Evolutionary conservation across 2,113 vertebrate genomes (phyloP).

Genomic region (Chaenocephalus aceratus): DNA sequence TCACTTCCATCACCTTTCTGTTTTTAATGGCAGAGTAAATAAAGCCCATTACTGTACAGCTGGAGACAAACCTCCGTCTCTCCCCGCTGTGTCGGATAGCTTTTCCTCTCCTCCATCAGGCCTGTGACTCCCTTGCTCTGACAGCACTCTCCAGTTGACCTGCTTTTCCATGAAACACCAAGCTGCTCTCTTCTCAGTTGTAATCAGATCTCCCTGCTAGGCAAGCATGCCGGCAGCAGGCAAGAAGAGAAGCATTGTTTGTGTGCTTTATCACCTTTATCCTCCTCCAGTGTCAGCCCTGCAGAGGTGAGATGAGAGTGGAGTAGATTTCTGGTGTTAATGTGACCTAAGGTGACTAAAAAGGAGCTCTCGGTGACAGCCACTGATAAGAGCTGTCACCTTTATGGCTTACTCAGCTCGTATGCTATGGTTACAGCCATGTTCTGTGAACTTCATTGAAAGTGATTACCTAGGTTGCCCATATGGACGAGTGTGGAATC

Average conservation of each 20-base stretch:
- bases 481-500: background rate
- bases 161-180: conserved; percentile 77
- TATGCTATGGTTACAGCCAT: background rate
- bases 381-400: conserved; percentile 39
- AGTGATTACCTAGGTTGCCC: conserved; percentile 4
- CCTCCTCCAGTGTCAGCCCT: conserved; percentile 66
- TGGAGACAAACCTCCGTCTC: conserved; percentile 62
- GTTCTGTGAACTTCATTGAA: conserved; percentile 21
- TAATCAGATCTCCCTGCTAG: conserved; percentile 79
- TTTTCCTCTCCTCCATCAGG: conserved; percentile 63
- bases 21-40: conserved; percentile 72
- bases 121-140: conserved; percentile 65
- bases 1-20: conserved; percentile 53
- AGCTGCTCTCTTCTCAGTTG: conserved; percentile 73
- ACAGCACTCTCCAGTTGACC: conserved; percentile 71
- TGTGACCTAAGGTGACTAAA: conserved; percentile 66
- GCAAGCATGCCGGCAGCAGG: conserved; percentile 64
- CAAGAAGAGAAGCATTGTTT: conserved; percentile 76
- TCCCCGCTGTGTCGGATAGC: conserved; percentile 54
- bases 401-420: conserved; percentile 43
- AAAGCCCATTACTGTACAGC: conserved; percentile 61
- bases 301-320: conserved; percentile 60
- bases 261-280: conserved; percentile 74
- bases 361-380: conserved; percentile 52
- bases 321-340: conserved; percentile 55